Base-by-base conservation (phyloP, 2,113 vertebrate species). In the Mesitornis unicolor region DNA sequence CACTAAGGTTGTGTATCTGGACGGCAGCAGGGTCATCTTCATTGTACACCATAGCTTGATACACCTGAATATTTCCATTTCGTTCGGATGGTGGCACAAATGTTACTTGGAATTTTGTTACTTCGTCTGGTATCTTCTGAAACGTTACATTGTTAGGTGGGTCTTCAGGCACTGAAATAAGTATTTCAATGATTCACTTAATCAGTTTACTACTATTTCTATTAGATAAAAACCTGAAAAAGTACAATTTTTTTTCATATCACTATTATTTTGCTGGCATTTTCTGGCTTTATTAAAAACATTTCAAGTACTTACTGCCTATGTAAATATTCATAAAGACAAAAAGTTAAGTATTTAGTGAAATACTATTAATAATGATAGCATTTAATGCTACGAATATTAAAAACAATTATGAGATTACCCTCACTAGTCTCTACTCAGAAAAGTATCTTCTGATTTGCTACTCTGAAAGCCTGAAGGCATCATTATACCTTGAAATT, bases 111-210 rank as follows among this genome's bases (percentile, higher is more conserved):
- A 99, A 98, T 69, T 98, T 98, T 53, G 99, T 99, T 89, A 99
- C 99, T 89, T 99, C 98, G 22, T 99, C 98, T 28, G 99, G 99
- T 89, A 99, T 98, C 95, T 98, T 98, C 85, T 98, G 98, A 96
- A 99, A 97, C 3, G 98, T 98, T 97, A 99, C 89, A 28, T 99
- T 99, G 96, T 98, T 99, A 73, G 99, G 99, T 96, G 99, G 98
- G 87, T 99, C 99, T 97, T 98, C 99, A 48, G 99, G 99, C 59
- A 98, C 99, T 99, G 90, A 90, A 97, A 97, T 19, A 96, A 94
- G 93, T 79, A 93, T 95, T 96, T 76, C 35, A 95, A 60, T 16
- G 60, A 94, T 80, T 31, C 48, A 50, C 11, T 83, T 54, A 84
- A 75, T 73, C 43, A 75, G 17, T 83, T 87, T 91, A 36, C 7